Conservation (phyloP, 2,113 vertebrate species). For the Lynx canadensis region DNA sequence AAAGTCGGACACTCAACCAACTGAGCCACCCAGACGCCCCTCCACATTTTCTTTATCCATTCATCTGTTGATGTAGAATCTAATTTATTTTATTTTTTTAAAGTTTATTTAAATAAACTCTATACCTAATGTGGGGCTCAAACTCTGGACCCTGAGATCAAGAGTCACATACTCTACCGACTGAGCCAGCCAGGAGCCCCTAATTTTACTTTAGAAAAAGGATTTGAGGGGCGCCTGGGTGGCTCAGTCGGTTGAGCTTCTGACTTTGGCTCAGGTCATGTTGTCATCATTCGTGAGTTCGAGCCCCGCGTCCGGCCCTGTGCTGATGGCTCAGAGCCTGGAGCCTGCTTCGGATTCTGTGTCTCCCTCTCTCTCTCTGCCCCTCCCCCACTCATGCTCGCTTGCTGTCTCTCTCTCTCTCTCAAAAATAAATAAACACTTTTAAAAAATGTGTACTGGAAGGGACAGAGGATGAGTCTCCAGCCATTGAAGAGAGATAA, state of each 20-base stretch:
- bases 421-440: too few relatives aligned
- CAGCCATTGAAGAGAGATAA: background rate
- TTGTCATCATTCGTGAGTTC: too few relatives aligned
- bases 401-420: too few relatives aligned
- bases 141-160: background rate
- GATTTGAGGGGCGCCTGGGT: background rate
- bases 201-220: background rate
- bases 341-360: too few relatives aligned
- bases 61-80: background rate
- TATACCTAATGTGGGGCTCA: background rate
- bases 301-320: too few relatives aligned
- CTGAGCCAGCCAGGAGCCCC: background rate
- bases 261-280: background rate
- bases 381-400: too few relatives aligned
- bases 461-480: background rate
- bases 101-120: background rate
- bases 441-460: background rate
- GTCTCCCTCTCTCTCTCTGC: too few relatives aligned
- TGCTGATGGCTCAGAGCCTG: too few relatives aligned
- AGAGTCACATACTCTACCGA: accelerated
- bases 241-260: background rate
- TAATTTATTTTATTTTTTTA: background rate
- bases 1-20: too few relatives aligned
- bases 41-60: background rate
- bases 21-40: too few relatives aligned